Percentiles rank a stretch among this genome's conserved stretches.
phyloP scores from a whole-genome alignment of 2,113 vertebrate species.

The Sinocyclocheilus anophthalmus region DNA sequence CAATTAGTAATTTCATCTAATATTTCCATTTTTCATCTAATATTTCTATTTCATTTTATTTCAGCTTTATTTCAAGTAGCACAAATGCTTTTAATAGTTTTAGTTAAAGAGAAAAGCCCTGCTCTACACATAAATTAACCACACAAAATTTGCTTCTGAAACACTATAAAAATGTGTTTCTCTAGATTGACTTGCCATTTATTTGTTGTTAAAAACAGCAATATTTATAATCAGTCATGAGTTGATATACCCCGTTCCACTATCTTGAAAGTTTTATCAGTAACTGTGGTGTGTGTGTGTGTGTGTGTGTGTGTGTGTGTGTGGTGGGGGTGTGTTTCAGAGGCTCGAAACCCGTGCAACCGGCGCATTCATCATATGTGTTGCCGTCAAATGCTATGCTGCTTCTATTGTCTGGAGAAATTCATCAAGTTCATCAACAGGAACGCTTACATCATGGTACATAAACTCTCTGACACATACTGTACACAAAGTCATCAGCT shows the following conservation, averaged over 20 bases:
- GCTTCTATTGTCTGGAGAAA: constrained; percentile 91
- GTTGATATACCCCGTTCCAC: not conserved
- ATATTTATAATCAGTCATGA: not conserved
- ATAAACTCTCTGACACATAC: constrained; percentile 7
- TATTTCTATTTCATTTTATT: not conserved
- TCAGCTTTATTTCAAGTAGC: not conserved
- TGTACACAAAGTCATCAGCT: not conserved
- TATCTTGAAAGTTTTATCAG: not conserved
- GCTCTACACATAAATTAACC: too few relatives aligned
- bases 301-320: constrained; percentile 30
- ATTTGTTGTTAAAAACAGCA: too few relatives aligned
- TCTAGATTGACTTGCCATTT: too few relatives aligned
- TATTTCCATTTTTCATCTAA: too few relatives aligned
- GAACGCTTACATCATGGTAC: constrained; percentile 92
- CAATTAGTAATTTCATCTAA: too few relatives aligned
- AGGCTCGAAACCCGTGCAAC: constrained; percentile 74
- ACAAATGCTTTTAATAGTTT: not conserved
- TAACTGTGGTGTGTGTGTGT: constrained; percentile 7
- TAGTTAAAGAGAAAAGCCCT: too few relatives aligned
- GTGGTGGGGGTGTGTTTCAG: constrained; percentile 61
- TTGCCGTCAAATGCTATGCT: constrained; percentile 91
- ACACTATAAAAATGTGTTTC: too few relatives aligned
- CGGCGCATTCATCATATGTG: constrained; percentile 83
- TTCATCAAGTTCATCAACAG: constrained; percentile 91
- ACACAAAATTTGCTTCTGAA: too few relatives aligned